These are phyloP conservation scores for Pammene fasciana DNA, from an alignment of 2,888 invertebrate genomes.

Conservation along the genomic window DNA sequence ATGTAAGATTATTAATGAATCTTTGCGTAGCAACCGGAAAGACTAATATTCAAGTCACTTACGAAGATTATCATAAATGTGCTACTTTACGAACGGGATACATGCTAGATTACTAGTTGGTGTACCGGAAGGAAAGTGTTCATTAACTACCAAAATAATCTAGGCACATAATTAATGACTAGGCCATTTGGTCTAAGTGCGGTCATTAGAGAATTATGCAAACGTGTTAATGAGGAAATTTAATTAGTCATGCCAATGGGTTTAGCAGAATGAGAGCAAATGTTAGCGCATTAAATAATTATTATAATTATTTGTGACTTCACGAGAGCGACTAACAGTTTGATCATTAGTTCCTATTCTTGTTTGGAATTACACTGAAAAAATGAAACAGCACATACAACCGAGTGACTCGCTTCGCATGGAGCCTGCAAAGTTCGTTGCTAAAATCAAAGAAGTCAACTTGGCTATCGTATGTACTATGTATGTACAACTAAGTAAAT, in stretches of 20 bases:
- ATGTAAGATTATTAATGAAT: not conserved
- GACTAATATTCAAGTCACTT: not conserved
- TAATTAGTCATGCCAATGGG: slow-evolving; percentile 20
- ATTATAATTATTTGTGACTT: too few relatives aligned
- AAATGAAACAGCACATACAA: too few relatives aligned
- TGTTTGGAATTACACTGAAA: too few relatives aligned
- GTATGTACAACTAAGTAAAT: too few relatives aligned
- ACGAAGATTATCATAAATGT: not conserved
- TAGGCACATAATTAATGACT: slow-evolving; percentile 22
- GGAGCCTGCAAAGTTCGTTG: too few relatives aligned
- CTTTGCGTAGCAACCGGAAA: not conserved
- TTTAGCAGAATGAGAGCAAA: slow-evolving; percentile 6
- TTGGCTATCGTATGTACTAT: too few relatives aligned
- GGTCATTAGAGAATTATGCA: slow-evolving; percentile 26
- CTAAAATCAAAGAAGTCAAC: too few relatives aligned
- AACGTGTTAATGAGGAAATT: slow-evolving; percentile 7
- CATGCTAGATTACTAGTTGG: not conserved
- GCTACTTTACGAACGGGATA: not conserved
- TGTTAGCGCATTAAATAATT: not conserved
- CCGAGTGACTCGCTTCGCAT: too few relatives aligned
- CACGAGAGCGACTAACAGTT: too few relatives aligned
- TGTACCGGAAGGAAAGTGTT: slow-evolving; percentile 18
- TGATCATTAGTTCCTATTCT: not conserved
- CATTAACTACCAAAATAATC: slow-evolving; percentile 14
- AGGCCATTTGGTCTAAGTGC: slow-evolving; percentile 17